Evolutionary conservation across 2,888 invertebrate species (phyloP).

Genomic region (Conchocele bisecta): DNA sequence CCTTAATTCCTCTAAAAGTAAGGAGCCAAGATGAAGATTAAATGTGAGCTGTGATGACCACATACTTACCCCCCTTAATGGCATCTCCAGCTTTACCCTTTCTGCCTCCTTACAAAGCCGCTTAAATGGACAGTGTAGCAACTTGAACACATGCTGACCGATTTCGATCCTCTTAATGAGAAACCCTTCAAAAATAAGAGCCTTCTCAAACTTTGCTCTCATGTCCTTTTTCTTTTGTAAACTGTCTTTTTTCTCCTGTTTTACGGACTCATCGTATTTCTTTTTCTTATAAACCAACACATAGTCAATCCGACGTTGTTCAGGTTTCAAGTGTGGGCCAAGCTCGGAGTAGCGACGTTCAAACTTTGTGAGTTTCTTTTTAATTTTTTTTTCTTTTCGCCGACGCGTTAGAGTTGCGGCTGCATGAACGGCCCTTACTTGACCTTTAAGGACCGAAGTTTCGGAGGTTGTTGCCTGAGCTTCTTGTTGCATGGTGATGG

Average conservation of each 20-base stretch:
- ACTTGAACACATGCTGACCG: constrained; percentile 65
- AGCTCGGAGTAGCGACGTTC: constrained; percentile 69
- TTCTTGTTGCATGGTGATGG: too few relatives aligned
- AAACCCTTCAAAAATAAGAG: constrained; percentile 74
- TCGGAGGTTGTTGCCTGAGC: too few relatives aligned
- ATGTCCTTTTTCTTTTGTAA: constrained; percentile 44
- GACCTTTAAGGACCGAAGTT: background rate
- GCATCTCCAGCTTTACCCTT: constrained; percentile 80
- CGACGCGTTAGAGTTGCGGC: constrained; percentile 45
- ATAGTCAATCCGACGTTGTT: constrained; percentile 78
- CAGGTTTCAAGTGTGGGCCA: constrained; percentile 61
- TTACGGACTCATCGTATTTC: constrained; percentile 37
- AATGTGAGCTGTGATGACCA: too few relatives aligned
- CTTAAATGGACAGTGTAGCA: constrained; percentile 80
- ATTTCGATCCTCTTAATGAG: constrained; percentile 66
- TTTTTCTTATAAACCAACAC: constrained; percentile 72
- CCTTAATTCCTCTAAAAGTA: too few relatives aligned
- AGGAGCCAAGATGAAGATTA: too few relatives aligned
- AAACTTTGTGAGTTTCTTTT: constrained; percentile 54
- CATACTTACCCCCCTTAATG: constrained; percentile 78
- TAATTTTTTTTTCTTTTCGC: constrained; percentile 38
- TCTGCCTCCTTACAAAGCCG: constrained; percentile 81
- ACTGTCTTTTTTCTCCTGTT: constrained; percentile 39
- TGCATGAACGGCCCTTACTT: constrained; percentile 14
- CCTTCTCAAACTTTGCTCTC: constrained; percentile 69